Evolutionary conservation across 2,113 vertebrate species (phyloP), one percentile per base, ranked within the genome.

Genomic region (Psettodes erumei): DNA sequence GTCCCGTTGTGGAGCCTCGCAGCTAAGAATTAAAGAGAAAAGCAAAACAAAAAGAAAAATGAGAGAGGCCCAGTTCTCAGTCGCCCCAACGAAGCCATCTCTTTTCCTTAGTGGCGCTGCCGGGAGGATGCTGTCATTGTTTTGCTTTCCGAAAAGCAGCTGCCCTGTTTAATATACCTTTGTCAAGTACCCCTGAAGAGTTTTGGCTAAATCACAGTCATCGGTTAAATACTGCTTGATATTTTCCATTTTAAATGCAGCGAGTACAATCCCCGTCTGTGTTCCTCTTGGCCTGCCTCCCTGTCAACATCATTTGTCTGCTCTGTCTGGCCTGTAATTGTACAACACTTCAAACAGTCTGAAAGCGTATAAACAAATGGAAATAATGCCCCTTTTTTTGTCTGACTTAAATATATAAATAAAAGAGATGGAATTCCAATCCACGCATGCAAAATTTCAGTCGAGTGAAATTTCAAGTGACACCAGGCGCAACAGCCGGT

Each of bases 131-230:
- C n/a, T 69, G 79, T 68, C 38, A 56, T 70, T 79, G 64, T 73
- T 86, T 71, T 74, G 53, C 55, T 55, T 85, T 72, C 56, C 32
- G 47, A 78, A 85, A 85, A 75, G 72, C 75, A 53, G 25, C 54
- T 9, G 38, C 67, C 64, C 58, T 58, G 53, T 82, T 85, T 85
- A 82, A 85, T 80, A 83, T 80, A 71, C 71, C 63, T 88, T n/a
- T 63, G 79, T 86, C 82, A 84, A 90, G 81, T 73, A 71, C 54
- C 72, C 60, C 64, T 82, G 72, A 84, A 86, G 78, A 83, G 85
- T 40, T 85, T 79, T 80, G 73, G 77, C 81, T 86, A 91, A 91
- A 90, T 91, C 87, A 83, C 85, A 86, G 77, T 85, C 70, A 87
- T 88, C 15, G 33, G 69, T 66, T 89, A 82, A 90, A 89, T 82